phyloP scores from a whole-genome alignment of 2,113 vertebrate species.

The Oreotrochilus melanogaster region DNA sequence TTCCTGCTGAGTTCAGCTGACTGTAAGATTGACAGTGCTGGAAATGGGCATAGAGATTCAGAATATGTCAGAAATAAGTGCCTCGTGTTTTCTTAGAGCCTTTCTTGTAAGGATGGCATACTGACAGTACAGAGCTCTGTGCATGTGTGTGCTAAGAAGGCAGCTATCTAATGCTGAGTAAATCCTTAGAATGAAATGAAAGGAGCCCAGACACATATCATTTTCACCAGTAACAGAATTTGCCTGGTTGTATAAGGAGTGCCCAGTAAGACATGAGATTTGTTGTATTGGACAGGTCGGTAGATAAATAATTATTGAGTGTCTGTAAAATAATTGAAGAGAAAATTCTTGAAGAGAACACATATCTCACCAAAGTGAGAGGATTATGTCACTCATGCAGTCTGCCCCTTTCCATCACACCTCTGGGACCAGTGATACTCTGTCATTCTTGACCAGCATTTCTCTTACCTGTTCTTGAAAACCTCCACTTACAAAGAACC shows the following conservation, averaged over 20 bases:
- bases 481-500: not conserved
- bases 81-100: not conserved
- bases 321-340: not conserved
- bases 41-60: not conserved
- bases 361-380: not conserved
- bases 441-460: not conserved
- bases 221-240: not conserved
- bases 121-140: not conserved
- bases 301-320: not conserved
- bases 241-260: not conserved
- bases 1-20: not conserved
- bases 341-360: not conserved
- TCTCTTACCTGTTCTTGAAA: not conserved
- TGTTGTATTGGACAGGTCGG: not conserved
- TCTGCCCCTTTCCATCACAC: not conserved
- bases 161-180: not conserved
- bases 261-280: not conserved
- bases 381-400: not conserved
- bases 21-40: not conserved
- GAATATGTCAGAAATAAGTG: not conserved
- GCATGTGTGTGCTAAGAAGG: not conserved
- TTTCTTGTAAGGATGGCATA: not conserved
- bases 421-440: not conserved
- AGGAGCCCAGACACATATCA: not conserved
- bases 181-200: not conserved